phyloP scores from a whole-genome alignment of 2,888 invertebrate genomes.

The Dioctria rufipes region DNA sequence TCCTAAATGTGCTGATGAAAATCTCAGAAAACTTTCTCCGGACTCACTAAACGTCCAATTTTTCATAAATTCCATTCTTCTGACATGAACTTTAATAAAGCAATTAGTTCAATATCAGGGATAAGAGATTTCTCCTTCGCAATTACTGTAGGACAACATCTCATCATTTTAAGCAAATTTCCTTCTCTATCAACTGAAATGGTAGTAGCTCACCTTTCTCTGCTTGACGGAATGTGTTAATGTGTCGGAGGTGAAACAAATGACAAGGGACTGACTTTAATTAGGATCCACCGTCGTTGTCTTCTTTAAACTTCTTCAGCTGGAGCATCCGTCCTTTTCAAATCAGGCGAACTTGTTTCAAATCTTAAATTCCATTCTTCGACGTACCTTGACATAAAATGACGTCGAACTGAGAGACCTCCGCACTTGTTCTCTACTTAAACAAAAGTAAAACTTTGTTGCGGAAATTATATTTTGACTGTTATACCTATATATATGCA shows the following conservation, averaged over 20 bases:
- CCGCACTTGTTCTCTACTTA: slow-evolving; percentile 2
- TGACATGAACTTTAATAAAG: slow-evolving; percentile 27
- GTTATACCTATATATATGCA: background rate
- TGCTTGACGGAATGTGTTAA: slow-evolving; percentile 25
- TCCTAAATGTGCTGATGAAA: too few species aligned
- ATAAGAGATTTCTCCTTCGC: slow-evolving; percentile 13
- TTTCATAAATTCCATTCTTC: background rate
- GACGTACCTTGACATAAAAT: slow-evolving; percentile 16
- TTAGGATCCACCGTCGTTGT: slow-evolving; percentile 25
- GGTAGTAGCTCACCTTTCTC: slow-evolving; percentile 7
- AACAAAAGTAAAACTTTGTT: slow-evolving; percentile 32
- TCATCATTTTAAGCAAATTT: slow-evolving; percentile 37
- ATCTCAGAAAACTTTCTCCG: too few species aligned
- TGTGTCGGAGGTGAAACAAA: slow-evolving; percentile 28
- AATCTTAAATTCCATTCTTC: slow-evolving; percentile 18
- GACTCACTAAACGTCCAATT: background rate
- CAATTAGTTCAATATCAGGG: slow-evolving; percentile 34
- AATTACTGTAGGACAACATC: slow-evolving; percentile 29
- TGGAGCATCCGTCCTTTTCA: slow-evolving; percentile 20
- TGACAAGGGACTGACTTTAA: slow-evolving; percentile 50
- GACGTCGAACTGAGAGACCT: background rate
- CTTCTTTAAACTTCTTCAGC: slow-evolving; percentile 11
- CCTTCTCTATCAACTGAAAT: slow-evolving; percentile 3
- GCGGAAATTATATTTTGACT: slow-evolving; percentile 38
- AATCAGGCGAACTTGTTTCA: slow-evolving; percentile 13